These are phyloP conservation scores for Pelecanoides urinatrix DNA, from an alignment of 2,113 vertebrate species.

Conservation along the genomic window DNA sequence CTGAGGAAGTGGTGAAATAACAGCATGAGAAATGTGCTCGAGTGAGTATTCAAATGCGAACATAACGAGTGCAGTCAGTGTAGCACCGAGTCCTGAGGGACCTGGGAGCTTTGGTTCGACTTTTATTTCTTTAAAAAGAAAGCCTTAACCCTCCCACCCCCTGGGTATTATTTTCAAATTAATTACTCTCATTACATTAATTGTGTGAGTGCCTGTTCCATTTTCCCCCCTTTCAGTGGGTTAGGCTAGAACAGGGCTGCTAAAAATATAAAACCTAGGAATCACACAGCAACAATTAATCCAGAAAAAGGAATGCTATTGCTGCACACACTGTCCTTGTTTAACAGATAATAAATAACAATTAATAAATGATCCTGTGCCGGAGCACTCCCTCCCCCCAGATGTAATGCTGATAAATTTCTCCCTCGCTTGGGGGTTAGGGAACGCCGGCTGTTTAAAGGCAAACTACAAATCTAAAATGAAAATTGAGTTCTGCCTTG, in stretches of 20 bases:
- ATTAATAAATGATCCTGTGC: constrained; percentile 66
- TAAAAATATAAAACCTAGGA: constrained; percentile 63
- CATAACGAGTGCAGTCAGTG: constrained; percentile 66
- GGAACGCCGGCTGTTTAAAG: constrained; percentile 48
- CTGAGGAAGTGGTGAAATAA: constrained; percentile 61
- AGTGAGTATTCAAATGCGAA: constrained; percentile 69
- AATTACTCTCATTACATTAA: constrained; percentile 67
- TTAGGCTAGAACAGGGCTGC: constrained; percentile 45
- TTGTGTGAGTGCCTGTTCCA: constrained; percentile 45
- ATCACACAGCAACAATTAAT: constrained; percentile 63
- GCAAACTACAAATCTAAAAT: constrained; percentile 65
- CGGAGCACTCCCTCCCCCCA: constrained; percentile 49
- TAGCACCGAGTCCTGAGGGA: constrained; percentile 64
- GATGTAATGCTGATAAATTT: constrained; percentile 62
- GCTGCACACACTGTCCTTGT: constrained; percentile 53
- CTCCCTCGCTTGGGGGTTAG: constrained; percentile 48
- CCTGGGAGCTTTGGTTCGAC: constrained; percentile 35
- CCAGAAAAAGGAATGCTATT: constrained; percentile 48
- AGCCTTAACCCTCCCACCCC: constrained; percentile 52
- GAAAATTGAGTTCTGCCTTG: constrained; percentile 68
- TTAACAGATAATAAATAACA: constrained; percentile 74
- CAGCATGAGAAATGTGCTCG: constrained; percentile 64
- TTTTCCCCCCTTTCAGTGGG: constrained; percentile 22
- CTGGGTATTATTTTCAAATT: constrained; percentile 61
- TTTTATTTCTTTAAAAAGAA: constrained; percentile 52